A percentile compares a stretch with the other conserved stretches of the same genome.
Conservation (phyloP, 2,888 invertebrate genomes). For the Automeris io region DNA sequence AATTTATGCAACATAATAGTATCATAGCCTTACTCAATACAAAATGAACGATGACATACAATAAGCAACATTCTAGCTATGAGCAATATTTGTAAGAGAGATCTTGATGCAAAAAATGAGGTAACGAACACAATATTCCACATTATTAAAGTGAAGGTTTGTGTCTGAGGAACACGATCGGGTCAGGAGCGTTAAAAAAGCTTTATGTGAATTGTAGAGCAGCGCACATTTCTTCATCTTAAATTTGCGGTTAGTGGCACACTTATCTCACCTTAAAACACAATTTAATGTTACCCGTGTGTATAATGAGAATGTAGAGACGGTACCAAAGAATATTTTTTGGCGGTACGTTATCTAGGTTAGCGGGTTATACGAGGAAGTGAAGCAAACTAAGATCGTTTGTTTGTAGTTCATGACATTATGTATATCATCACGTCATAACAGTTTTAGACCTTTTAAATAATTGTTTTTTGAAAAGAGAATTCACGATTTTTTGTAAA, state of each 20-base stretch:
- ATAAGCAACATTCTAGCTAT: conserved; percentile 17
- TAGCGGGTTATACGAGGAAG: background rate
- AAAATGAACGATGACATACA: conserved; percentile 11
- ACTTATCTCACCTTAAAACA: conserved; percentile 12
- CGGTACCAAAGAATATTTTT: conserved; percentile 6
- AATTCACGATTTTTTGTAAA: no score
- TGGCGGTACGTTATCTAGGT: conserved; percentile 1
- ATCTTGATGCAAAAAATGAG: conserved; percentile 43
- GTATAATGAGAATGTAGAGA: conserved; percentile 1
- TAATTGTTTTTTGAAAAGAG: no score
- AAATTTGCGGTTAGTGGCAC: conserved; percentile 16
- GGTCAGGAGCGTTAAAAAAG: conserved; percentile 40
- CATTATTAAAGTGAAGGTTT: conserved; percentile 15
- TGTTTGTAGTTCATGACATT: conserved; percentile 8
- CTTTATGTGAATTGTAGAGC: conserved; percentile 16
- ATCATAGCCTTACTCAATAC: conserved; percentile 8
- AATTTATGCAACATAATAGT: background rate
- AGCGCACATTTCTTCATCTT: conserved; percentile 9
- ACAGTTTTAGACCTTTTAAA: no score
- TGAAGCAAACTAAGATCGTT: conserved; percentile 2
- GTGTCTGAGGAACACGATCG: conserved; percentile 20
- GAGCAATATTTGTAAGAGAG: conserved; percentile 26
- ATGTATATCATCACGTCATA: no score
- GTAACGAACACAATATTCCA: conserved; percentile 45
- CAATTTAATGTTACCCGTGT: background rate